Evolutionary conservation across 2,888 invertebrate species (phyloP).

Genomic region (Perithous albicinctus): DNA sequence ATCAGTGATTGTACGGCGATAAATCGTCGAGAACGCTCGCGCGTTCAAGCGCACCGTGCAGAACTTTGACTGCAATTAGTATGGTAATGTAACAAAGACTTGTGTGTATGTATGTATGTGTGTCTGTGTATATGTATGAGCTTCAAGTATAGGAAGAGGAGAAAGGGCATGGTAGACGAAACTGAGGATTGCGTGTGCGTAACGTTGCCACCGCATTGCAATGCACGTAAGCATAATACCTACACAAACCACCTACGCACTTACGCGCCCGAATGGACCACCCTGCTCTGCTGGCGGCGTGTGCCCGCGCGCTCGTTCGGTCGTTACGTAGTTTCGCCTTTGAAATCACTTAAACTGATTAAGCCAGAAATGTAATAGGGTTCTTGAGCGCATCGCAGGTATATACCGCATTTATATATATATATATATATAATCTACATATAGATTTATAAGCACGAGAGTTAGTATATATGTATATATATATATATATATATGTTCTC

Average conservation of each 20-base stretch:
- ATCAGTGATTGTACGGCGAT: slow-evolving; percentile 74
- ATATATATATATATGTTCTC: background rate
- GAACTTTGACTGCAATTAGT: slow-evolving; percentile 80
- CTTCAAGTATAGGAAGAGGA: slow-evolving; percentile 27
- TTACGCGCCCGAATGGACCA: slow-evolving; percentile 69
- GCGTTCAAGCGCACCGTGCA: slow-evolving; percentile 51
- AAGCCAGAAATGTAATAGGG: slow-evolving; percentile 73
- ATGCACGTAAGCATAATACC: slow-evolving; percentile 23
- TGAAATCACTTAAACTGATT: slow-evolving; percentile 82
- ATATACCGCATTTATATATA: slow-evolving; percentile 11
- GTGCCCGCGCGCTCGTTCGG: slow-evolving; percentile 45
- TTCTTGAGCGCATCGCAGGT: slow-evolving; percentile 41
- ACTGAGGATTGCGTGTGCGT: slow-evolving; percentile 63
- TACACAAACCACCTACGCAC: slow-evolving; percentile 56
- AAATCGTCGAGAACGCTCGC: slow-evolving; percentile 69
- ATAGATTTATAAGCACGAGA: background rate
- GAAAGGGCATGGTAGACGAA: slow-evolving; percentile 31
- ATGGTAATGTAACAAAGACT: slow-evolving; percentile 75
- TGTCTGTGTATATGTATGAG: slow-evolving; percentile 3
- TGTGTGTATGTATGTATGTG: background rate
- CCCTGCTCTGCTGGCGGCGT: slow-evolving; percentile 56
- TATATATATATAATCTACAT: background rate
- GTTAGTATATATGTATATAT: slow-evolving; percentile 6
- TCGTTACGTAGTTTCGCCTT: slow-evolving; percentile 71
- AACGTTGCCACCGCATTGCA: slow-evolving; percentile 46